phyloP scores from a whole-genome alignment of 2,888 invertebrate species.

The Trichacis sp. region DNA sequence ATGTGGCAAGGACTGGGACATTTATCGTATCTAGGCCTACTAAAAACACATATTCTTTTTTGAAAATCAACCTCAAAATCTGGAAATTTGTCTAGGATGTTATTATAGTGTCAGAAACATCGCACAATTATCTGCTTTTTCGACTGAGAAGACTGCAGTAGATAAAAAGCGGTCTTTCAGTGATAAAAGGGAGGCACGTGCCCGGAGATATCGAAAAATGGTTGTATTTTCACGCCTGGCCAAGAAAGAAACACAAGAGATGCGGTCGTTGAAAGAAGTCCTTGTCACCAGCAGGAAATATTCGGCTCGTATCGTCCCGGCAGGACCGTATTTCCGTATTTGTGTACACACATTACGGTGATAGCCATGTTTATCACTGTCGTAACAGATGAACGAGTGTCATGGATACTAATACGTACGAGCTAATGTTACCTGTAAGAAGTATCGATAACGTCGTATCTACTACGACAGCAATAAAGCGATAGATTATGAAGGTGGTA shows the following conservation, averaged over 20 bases:
- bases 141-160: too few relatives aligned
- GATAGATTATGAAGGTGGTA: too few relatives aligned
- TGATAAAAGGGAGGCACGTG: not conserved
- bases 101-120: too few relatives aligned
- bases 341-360: not conserved
- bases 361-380: not conserved
- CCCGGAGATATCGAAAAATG: not conserved
- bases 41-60: too few relatives aligned
- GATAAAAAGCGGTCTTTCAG: not conserved
- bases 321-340: not conserved
- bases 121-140: too few relatives aligned
- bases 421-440: too few relatives aligned
- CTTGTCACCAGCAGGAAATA: conserved; percentile 1
- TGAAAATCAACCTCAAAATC: too few relatives aligned
- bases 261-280: not conserved
- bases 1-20: too few relatives aligned
- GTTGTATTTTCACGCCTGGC: not conserved
- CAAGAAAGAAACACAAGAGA: not conserved
- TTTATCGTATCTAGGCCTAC: too few relatives aligned
- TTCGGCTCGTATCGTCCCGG: not conserved
- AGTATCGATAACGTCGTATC: too few relatives aligned
- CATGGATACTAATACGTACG: not conserved
- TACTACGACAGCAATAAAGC: too few relatives aligned
- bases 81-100: too few relatives aligned
- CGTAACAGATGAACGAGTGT: not conserved